Conservation (phyloP, 1,140 invertebrate genomes). For the Panulirus ornatus region DNA sequence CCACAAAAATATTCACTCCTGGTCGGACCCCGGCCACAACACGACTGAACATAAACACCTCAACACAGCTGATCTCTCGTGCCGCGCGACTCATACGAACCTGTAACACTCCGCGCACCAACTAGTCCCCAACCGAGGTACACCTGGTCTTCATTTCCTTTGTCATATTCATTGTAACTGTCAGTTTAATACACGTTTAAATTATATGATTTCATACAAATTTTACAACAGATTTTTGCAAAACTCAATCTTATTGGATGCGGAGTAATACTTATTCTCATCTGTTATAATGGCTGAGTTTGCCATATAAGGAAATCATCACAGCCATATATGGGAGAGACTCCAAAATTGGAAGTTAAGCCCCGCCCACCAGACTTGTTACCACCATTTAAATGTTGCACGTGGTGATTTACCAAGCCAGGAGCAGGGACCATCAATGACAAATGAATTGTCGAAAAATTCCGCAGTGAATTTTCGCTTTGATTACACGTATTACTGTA, state of each 20-base stretch:
- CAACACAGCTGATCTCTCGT: conserved; percentile 72
- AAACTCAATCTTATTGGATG: neutral
- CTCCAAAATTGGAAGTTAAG: conserved; percentile 57
- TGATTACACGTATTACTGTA: too few relatives aligned
- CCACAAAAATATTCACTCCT: conserved; percentile 49
- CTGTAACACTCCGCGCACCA: conserved; percentile 36
- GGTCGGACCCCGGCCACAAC: conserved; percentile 63
- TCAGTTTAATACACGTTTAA: neutral
- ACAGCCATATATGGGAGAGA: conserved; percentile 69
- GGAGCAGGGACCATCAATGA: neutral
- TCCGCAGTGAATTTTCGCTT: too few relatives aligned
- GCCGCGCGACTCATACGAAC: conserved; percentile 50
- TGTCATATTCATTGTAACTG: neutral
- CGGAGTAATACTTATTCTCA: conserved; percentile 67
- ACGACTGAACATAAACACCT: conserved; percentile 72
- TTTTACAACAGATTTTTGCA: conserved; percentile 23
- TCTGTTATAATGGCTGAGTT: conserved; percentile 72
- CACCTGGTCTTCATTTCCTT: conserved; percentile 19
- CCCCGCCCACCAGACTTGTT: conserved; percentile 63
- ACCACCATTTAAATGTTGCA: conserved; percentile 65
- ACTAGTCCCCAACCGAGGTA: conserved; percentile 38
- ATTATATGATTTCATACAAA: conserved; percentile 60
- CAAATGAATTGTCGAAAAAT: too few relatives aligned
- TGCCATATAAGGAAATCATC: conserved; percentile 74
- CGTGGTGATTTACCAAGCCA: conserved; percentile 57